A percentile compares a stretch with the other conserved stretches of the same genome.
Evolutionary conservation across 92 coral and sea anemone species (phyloP).

Genomic region (Siderastrea radians): DNA sequence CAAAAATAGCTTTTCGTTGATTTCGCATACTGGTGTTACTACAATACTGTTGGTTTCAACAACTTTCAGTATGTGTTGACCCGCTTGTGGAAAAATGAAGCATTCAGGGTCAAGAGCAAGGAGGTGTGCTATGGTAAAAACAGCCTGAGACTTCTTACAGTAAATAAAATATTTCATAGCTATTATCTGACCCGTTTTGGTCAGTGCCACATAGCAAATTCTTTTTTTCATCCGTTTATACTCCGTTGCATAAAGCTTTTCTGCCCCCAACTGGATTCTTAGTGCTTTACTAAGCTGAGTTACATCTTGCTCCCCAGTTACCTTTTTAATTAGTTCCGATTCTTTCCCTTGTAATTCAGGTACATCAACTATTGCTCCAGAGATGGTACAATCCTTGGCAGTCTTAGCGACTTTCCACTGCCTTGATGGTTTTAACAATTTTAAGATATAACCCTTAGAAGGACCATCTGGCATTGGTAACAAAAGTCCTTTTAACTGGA

Average conservation of each 20-base stretch:
- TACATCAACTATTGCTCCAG: neutral
- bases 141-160: conserved; percentile 11
- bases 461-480: too few relatives aligned
- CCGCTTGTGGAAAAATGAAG: conserved; percentile 38
- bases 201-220: conserved; percentile 42
- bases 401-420: conserved; percentile 49
- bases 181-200: conserved; percentile 36
- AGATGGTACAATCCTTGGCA: conserved; percentile 46
- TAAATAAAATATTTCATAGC: conserved; percentile 51
- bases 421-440: conserved; percentile 39
- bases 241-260: conserved; percentile 46
- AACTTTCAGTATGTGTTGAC: conserved; percentile 41
- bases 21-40: conserved; percentile 32
- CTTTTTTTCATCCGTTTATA: conserved; percentile 57
- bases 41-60: conserved; percentile 1
- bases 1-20: conserved; percentile 41
- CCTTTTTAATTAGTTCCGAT: neutral
- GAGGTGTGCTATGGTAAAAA: conserved; percentile 42
- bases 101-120: conserved; percentile 41
- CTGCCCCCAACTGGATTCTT: conserved; percentile 52
- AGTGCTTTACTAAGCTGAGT: conserved; percentile 40
- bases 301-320: conserved; percentile 24
- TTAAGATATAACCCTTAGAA: neutral
- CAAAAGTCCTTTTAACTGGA: too few relatives aligned
- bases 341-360: neutral